phyloP scores from a whole-genome alignment of 2,888 invertebrate genomes.

The Latheticus oryzae region DNA sequence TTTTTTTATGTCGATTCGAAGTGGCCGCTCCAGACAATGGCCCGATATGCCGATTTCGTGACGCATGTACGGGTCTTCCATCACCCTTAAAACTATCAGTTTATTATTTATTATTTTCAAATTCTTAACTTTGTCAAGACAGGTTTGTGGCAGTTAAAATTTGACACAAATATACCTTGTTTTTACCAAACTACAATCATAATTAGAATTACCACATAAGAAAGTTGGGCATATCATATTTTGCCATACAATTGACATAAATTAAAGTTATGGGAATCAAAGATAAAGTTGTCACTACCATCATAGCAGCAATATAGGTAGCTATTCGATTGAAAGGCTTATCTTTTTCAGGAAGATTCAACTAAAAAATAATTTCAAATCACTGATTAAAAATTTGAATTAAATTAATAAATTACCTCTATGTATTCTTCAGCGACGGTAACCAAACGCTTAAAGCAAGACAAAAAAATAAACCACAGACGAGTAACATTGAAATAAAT shows the following conservation, averaged over 20 bases:
- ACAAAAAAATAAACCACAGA: constrained; percentile 58
- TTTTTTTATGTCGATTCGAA: constrained; percentile 48
- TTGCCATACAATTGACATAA: constrained; percentile 48
- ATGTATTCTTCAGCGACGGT: constrained; percentile 45
- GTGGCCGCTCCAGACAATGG: constrained; percentile 70
- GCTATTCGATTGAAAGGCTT: constrained; percentile 48
- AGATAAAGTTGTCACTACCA: constrained; percentile 46
- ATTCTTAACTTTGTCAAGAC: background rate
- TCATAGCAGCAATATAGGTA: constrained; percentile 47
- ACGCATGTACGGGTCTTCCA: constrained; percentile 70
- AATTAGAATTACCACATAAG: constrained; percentile 61
- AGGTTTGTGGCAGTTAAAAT: background rate
- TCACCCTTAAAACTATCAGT: constrained; percentile 66
- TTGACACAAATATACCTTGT: background rate
- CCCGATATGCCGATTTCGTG: constrained; percentile 73
- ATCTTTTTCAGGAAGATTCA: constrained; percentile 44
- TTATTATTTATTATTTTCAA: constrained; percentile 6
- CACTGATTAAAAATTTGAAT: background rate
- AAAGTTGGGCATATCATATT: constrained; percentile 57
- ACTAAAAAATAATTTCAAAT: constrained; percentile 37
- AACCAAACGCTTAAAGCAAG: constrained; percentile 47
- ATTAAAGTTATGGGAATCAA: constrained; percentile 53
- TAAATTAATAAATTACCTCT: constrained; percentile 43
- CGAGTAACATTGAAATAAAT: constrained; percentile 57
- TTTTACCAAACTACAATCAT: too few species aligned